These are phyloP conservation scores for Mandrillus leucophaeus DNA, from an alignment of 2,113 vertebrate species.

Conservation along the genomic window DNA sequence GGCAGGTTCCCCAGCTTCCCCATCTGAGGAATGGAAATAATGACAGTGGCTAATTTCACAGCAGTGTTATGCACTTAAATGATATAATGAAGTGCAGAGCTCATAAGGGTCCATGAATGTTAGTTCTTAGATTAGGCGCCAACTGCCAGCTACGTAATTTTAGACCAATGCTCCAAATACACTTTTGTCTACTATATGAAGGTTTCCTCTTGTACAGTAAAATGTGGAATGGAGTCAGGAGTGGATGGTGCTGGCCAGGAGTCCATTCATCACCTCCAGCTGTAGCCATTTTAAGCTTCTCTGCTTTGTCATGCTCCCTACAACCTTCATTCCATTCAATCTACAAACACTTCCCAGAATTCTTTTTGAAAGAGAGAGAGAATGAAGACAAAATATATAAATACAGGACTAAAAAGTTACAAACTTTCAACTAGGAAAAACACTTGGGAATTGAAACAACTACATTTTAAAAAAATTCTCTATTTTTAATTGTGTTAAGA, in stretches of 20 bases:
- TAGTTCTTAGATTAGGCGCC: background rate
- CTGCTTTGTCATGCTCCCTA: background rate
- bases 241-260: background rate
- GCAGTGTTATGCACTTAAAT: background rate
- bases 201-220: background rate
- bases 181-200: background rate
- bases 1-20: background rate
- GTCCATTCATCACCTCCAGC: background rate
- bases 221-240: background rate
- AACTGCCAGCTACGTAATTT: background rate
- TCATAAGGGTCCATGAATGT: background rate
- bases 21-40: background rate
- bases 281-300: background rate
- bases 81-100: background rate
- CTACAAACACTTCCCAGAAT: background rate
- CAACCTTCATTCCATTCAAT: background rate
- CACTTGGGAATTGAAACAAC: background rate
- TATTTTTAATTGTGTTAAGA: constrained; percentile 18
- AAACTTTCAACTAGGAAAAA: constrained; percentile 6
- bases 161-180: background rate
- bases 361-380: background rate
- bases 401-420: background rate
- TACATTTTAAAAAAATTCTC: background rate
- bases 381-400: background rate
- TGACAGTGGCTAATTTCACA: background rate